phyloP scores from a whole-genome alignment of 2,888 invertebrate genomes.

The Brassicogethes aeneus region DNA sequence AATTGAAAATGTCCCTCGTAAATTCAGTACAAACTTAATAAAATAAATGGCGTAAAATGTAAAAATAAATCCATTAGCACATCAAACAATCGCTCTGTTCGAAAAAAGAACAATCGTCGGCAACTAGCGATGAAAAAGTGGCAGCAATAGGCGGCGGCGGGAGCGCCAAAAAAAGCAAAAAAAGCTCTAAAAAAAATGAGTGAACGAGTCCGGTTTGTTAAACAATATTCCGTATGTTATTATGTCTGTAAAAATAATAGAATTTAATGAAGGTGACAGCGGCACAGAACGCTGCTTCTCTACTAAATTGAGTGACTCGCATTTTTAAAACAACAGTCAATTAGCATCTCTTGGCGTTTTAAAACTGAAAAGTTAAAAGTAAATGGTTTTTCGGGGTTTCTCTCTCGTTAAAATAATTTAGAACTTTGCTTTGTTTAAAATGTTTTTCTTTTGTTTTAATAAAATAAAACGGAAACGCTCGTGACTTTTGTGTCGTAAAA shows the following conservation, averaged over 20 bases:
- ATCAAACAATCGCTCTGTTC: not conserved
- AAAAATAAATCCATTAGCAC: constrained; percentile 7
- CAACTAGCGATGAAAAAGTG: not conserved
- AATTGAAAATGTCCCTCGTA: no score
- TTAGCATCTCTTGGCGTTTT: constrained; percentile 32
- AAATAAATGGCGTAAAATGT: constrained; percentile 4
- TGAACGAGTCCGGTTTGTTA: constrained; percentile 2
- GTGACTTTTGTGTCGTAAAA: not conserved
- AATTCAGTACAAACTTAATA: not conserved
- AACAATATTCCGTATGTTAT: constrained; percentile 21
- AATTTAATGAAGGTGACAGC: constrained; percentile 31
- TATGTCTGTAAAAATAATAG: constrained; percentile 30
- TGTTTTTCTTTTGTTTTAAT: constrained; percentile 9
- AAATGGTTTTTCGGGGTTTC: constrained; percentile 21
- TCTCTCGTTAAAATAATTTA: constrained; percentile 30
- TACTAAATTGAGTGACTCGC: constrained; percentile 31
- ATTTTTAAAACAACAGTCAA: constrained; percentile 35
- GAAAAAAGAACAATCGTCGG: not conserved
- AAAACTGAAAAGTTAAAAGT: constrained; percentile 23
- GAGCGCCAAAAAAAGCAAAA: not conserved
- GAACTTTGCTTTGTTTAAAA: constrained; percentile 22
- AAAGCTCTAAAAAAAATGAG: not conserved
- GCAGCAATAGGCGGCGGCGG: not conserved
- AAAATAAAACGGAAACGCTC: not conserved
- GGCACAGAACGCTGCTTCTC: constrained; percentile 17